Evolutionary conservation across 2,113 vertebrate genomes (phyloP), one percentile per base, ranked within the genome.

Genomic region (Syngnathus floridae): DNA sequence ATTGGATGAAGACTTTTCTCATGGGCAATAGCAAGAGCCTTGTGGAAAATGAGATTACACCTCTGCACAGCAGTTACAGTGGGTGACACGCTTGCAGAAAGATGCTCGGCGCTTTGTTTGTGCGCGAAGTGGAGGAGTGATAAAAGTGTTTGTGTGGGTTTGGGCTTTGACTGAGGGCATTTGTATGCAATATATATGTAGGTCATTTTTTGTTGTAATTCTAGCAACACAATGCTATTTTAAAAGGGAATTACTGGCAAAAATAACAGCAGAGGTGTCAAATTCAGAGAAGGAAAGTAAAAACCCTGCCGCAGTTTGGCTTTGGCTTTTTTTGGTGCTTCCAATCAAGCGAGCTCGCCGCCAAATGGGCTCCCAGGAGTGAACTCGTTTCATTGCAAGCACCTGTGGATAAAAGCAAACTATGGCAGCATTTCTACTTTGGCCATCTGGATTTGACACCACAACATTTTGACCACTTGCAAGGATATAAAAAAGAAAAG

Each of bases 1-100:
- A 86, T 88, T 88, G 46, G 82, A 88, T 89, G 89, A 88, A 86
- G 74, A 80, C 73, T 84, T 85, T 83, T 83, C 83, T 87, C 71
- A 69, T 7, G 55, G 82, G 75, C 69, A 67, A 74, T 79, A 66
- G 73, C 84, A 65, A 67, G 82, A 71, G 58, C 76, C 81, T 84
- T 70, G 79, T 75, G 74, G 85, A 88, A 90, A 87, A 87, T 84
- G 82, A 79, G 82, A 89, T 88, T 87, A 88, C 72, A 73, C 48
- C 74, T 87, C 80, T 82, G 71, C 66, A 71, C 70, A 22, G 85
- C 81, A 81, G 59, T 65, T 55, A 61, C 64, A 69, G 49, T 69
- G 66, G 76, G 68, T 66, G 74, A 68, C 46, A 61, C 43, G 64
- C 71, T 67, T 52, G 54, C 12, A 36, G 17, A 9, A 49, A 65